A percentile compares a stretch with the other conserved stretches of the same genome.
Evolutionary conservation across 2,888 invertebrate genomes (phyloP).

Genomic region (Drosophila kanekoi): DNA sequence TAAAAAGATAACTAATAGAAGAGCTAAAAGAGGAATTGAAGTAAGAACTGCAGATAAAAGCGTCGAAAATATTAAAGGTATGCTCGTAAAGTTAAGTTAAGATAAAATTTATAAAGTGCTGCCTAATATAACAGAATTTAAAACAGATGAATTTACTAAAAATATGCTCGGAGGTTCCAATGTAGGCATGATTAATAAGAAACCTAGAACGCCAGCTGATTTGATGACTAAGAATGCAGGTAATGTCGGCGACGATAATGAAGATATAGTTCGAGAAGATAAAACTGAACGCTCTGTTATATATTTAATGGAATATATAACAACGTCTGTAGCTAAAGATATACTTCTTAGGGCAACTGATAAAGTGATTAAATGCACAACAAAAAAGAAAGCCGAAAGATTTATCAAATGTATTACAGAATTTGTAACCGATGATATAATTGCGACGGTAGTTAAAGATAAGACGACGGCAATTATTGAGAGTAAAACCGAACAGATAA

Average conservation of each 20-base stretch:
- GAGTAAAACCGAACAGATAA: background rate
- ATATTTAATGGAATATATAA: background rate
- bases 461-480: background rate
- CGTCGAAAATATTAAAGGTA: too few relatives aligned
- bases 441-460: background rate
- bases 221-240: too few relatives aligned
- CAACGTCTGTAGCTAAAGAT: background rate
- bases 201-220: too few relatives aligned
- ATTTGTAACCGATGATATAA: background rate
- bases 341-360: background rate
- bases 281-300: background rate
- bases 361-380: background rate
- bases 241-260: too few relatives aligned
- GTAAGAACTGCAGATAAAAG: too few relatives aligned
- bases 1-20: background rate
- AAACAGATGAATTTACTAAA: too few relatives aligned
- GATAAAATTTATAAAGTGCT: too few relatives aligned
- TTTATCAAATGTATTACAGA: background rate
- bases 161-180: too few relatives aligned
- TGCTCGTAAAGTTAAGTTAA: too few relatives aligned
- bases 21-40: background rate
- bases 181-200: too few relatives aligned
- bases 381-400: too few relatives aligned
- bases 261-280: background rate
- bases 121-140: too few relatives aligned